Conservation (phyloP, 2,888 invertebrate species). For the Autographa pulchrina region DNA sequence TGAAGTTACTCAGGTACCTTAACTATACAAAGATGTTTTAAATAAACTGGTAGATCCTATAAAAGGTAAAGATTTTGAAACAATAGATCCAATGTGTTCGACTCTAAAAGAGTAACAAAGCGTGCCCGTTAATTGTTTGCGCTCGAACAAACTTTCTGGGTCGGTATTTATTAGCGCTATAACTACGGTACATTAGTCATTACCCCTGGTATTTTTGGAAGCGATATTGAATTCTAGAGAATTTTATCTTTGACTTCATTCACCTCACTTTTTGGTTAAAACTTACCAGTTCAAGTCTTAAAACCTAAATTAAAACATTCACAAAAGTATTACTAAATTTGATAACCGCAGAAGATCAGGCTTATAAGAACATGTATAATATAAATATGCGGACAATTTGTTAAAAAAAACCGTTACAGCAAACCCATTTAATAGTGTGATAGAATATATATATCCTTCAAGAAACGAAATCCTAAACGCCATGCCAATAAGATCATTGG, state of each 20-base stretch:
- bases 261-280: neutral
- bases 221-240: constrained; percentile 30
- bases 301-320: neutral
- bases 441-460: neutral
- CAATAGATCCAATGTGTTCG: constrained; percentile 68
- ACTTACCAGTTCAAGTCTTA: neutral
- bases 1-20: constrained; percentile 55
- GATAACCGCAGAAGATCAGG: neutral
- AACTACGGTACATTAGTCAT: constrained; percentile 66
- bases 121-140: constrained; percentile 77
- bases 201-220: constrained; percentile 52
- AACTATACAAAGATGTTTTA: constrained; percentile 53
- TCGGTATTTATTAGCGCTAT: constrained; percentile 73
- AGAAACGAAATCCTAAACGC: neutral
- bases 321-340: neutral
- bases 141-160: constrained; percentile 74
- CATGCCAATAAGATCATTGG: neutral
- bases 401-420: neutral
- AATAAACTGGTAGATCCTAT: constrained; percentile 58
- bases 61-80: constrained; percentile 56
- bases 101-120: constrained; percentile 71
- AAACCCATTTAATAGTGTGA: neutral
- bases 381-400: too few relatives aligned
- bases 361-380: neutral
- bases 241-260: constrained; percentile 9